Base-by-base conservation (phyloP, 2,888 invertebrate species). In the Hydraecia micacea region DNA sequence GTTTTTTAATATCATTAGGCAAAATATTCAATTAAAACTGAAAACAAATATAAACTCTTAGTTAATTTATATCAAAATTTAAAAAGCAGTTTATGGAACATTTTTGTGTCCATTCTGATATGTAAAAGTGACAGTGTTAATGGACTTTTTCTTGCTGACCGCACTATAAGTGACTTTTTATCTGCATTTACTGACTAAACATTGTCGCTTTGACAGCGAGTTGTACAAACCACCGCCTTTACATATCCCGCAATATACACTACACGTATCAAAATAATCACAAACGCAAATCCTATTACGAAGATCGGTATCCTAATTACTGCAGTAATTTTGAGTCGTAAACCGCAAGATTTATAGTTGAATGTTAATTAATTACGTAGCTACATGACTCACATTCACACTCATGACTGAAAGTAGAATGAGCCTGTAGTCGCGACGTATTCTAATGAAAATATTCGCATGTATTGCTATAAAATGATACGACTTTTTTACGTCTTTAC, bases 261-360 rank as follows among this genome's bases (percentile, higher is more conserved):
- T n/a, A 32, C 49, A 63, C 52, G 9, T 25, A 67, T 5, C 39
- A 28, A 75, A 60, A 55, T 15, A 32, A 60, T 65, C 36, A 0
- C 46, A n/a, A 39, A 67, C 46, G 46, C 58, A n/a, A 58, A 67
- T 58, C 36, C 52, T 49, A 65, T 85, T 70, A 66, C 72, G n/a
- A 69, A 75, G 76, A 76, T 28, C 55, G 55, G 55, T 68, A 74
- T 60, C 63, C 39, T 83, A 77, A 86, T 80, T 86, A 80, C 80
- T 75, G 28, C 69, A 76, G 75, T 65, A 63, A 86, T 83, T 77
- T 80, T 75, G 39, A 75, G 72, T 75, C 87, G 74, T 85, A 75
- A 86, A 80, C 13, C 55, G 74, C 21, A 75, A 80, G 80, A 80
- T 86, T 86, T 84, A 85, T 84, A 52, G 72, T 84, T 77, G 55